Evolutionary conservation across 2,888 invertebrate species (phyloP), one percentile per base, ranked within the genome.

Genomic region (Schrankia costaestrigalis): DNA sequence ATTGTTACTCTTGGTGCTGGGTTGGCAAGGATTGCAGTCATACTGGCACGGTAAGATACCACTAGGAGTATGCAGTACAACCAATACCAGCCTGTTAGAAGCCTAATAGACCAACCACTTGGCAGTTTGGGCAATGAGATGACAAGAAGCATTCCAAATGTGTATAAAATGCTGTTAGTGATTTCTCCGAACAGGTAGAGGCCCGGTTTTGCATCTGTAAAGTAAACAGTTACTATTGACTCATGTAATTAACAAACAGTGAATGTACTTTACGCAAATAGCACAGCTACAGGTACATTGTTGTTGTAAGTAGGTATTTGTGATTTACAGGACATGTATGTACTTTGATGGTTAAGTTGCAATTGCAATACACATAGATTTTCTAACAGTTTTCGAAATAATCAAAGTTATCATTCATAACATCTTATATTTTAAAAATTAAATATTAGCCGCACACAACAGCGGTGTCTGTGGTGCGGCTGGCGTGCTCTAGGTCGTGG

Each of bases 41-140:
- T 93, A 56, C 95, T 95, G 0, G 95, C 95, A 60, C 93, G 83
- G 68, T 96, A 96, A 0, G 93, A 91, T 0, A 95, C 94, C 0
- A 93, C 93, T 3, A 95, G 89, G 2, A 95, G 83, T 41, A 95
- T 91, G 61, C 94, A 94, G 67, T 95, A 96, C 1, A 95, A 72
- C 95, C 95, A 96, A 78, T 95, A 96, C 93, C 95, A 95, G 0
- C 96, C 95, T 1, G 95, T 95, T 8, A 96, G 83, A 14, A 95
- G 83, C 18, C 95, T 87, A 23, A 96, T 83, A 0, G 95, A 93
- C 95, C 95, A 95, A 9, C 93, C 94, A 9, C 90, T 89, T 0
- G 95, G 95, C 50, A 95, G 82, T 60, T 90, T 91, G 0, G 95
- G 95, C 35, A 95, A 64, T 0, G 95, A 93, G 13, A 96, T 93